These are phyloP conservation scores for Nemotelus pantherinus DNA, from an alignment of 2,888 invertebrate genomes.

Conservation along the genomic window DNA sequence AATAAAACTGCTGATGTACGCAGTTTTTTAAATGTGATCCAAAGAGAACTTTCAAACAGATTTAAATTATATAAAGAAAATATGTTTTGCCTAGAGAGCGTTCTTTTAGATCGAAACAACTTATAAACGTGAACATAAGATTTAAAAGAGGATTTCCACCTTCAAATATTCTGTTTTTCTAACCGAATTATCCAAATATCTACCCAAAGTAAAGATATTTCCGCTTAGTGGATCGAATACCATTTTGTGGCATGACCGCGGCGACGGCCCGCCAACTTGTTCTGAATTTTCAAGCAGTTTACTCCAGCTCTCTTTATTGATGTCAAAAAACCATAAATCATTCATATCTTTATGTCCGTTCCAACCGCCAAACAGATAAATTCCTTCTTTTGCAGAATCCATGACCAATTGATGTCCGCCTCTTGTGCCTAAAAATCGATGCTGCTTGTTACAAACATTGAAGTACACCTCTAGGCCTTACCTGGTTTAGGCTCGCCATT, in stretches of 20 bases:
- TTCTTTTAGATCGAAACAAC: too few species aligned
- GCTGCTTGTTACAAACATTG: slow-evolving; percentile 58
- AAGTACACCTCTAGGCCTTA: slow-evolving; percentile 35
- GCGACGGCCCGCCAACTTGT: slow-evolving; percentile 76
- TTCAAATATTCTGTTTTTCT: slow-evolving; percentile 77
- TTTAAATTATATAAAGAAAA: too few species aligned
- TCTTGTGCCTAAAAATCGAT: slow-evolving; percentile 72
- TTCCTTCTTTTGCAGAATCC: slow-evolving; percentile 75
- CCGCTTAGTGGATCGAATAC: slow-evolving; percentile 81
- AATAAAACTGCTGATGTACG: too few species aligned
- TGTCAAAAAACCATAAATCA: slow-evolving; percentile 84
- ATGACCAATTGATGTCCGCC: slow-evolving; percentile 91
- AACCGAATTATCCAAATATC: slow-evolving; percentile 81
- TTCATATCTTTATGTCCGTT: slow-evolving; percentile 86
- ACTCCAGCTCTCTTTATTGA: slow-evolving; percentile 75
- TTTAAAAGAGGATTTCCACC: too few species aligned
- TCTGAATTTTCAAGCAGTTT: slow-evolving; percentile 73
- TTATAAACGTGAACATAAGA: too few species aligned
- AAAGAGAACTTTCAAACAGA: too few species aligned
- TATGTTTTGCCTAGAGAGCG: too few species aligned
- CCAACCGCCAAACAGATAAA: slow-evolving; percentile 92
- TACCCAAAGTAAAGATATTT: slow-evolving; percentile 82
- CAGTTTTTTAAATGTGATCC: too few species aligned
- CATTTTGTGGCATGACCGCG: slow-evolving; percentile 91
- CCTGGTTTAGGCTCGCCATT: slow-evolving; percentile 63